A percentile compares a stretch with the other conserved stretches of the same genome.
These are phyloP conservation scores for Poecilia gillii DNA, from an alignment of 2,797 vertebrate genomes.

Conservation along the genomic window DNA sequence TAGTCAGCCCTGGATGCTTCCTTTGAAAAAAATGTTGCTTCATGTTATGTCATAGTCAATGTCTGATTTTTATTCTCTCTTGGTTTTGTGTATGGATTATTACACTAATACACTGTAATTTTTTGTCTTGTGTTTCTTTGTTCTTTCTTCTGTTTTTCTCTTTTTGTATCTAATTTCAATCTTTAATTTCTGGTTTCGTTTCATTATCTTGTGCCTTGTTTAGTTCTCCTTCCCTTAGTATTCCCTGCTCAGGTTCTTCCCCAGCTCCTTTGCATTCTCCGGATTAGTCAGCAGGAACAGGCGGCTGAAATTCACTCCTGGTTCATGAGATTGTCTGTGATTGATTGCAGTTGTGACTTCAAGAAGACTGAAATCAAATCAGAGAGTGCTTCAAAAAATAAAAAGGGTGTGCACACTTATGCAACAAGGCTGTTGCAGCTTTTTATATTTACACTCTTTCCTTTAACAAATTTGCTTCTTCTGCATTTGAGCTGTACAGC, in stretches of 20 bases:
- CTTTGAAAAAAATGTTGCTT: not conserved
- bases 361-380: not conserved
- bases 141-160: not conserved
- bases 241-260: not conserved
- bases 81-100: not conserved
- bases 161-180: not conserved
- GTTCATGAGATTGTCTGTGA: not conserved
- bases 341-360: not conserved
- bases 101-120: not conserved
- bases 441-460: not conserved
- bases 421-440: not conserved
- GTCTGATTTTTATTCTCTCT: not conserved
- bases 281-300: not conserved
- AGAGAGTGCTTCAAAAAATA: not conserved
- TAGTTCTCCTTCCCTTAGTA: not conserved
- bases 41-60: not conserved
- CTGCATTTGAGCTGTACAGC: not conserved
- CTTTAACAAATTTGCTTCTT: not conserved
- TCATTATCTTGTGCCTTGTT: not conserved
- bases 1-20: not conserved
- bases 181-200: not conserved
- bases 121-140: not conserved
- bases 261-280: not conserved
- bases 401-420: not conserved
- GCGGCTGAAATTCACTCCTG: not conserved